Percentiles rank a stretch among this genome's conserved stretches.
These are phyloP conservation scores for Aporrectodea caliginosa DNA, from an alignment of 1,140 invertebrate species.

Conservation along the genomic window DNA sequence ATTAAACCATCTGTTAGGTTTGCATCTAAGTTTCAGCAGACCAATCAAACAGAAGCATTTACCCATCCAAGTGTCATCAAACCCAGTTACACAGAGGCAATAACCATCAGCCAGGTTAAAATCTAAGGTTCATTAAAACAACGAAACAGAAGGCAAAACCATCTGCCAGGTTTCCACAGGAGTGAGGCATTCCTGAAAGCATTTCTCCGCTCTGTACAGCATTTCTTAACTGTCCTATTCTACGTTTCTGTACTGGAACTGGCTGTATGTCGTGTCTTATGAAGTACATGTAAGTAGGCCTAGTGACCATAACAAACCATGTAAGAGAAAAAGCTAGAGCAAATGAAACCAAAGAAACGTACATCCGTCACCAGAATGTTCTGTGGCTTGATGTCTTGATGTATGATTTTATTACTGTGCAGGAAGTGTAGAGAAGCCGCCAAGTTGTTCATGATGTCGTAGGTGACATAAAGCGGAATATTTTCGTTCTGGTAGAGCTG, in stretches of 20 bases:
- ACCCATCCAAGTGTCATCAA: background rate
- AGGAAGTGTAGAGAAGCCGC: conserved; percentile 37
- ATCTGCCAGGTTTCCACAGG: background rate
- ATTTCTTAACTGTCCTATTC: too few species aligned
- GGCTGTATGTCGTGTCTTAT: too few species aligned
- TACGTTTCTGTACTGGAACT: too few species aligned
- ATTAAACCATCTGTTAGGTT: background rate
- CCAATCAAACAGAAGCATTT: background rate
- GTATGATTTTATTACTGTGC: conserved; percentile 43
- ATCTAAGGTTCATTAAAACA: background rate
- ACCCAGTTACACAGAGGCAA: too few species aligned
- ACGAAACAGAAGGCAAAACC: background rate
- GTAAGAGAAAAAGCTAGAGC: background rate
- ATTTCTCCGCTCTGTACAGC: too few species aligned
- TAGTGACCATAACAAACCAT: too few species aligned
- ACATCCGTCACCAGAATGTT: conserved; percentile 40
- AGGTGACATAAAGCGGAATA: conserved; percentile 25
- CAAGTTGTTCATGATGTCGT: conserved; percentile 25
- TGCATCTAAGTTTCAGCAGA: background rate
- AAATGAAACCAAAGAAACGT: background rate
- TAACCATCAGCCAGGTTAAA: background rate
- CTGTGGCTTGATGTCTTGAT: conserved; percentile 49
- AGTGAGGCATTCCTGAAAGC: background rate
- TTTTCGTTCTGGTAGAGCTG: conserved; percentile 29
- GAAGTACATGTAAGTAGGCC: too few species aligned